A percentile compares a stretch with the other conserved stretches of the same genome.
Evolutionary conservation across 2,113 vertebrate species (phyloP).

Genomic region (Amblyornis subalaris): DNA sequence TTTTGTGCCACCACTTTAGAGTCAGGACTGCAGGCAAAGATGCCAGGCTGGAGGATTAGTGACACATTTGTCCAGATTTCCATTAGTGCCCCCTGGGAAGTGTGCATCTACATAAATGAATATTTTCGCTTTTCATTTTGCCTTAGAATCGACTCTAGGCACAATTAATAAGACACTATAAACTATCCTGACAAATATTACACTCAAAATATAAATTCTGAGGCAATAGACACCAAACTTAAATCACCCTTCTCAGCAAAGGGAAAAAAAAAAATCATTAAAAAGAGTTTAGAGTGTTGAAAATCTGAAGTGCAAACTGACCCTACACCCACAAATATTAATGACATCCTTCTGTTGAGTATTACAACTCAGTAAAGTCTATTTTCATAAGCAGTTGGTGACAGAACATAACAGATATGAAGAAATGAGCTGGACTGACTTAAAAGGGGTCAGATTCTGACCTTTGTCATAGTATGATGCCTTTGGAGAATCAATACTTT

Average conservation of each 20-base stretch:
- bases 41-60: neutral
- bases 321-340: fast-evolving
- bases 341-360: neutral
- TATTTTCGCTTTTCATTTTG: neutral
- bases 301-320: neutral
- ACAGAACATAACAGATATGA: neutral
- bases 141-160: neutral
- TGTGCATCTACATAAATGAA: neutral
- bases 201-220: neutral
- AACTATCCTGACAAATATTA: neutral
- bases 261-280: neutral
- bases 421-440: neutral
- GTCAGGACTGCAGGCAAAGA: neutral
- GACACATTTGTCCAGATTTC: neutral
- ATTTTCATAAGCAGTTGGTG: constrained; percentile 3
- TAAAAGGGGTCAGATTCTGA: neutral
- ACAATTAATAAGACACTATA: neutral
- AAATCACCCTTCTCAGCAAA: neutral
- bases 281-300: neutral
- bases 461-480: neutral
- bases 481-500: constrained; percentile 59
- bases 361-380: neutral
- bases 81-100: fast-evolving
- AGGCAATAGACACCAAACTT: fast-evolving
- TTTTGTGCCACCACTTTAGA: neutral